Percentiles rank a stretch among this genome's conserved stretches.
These are phyloP conservation scores for Drosophila auraria DNA, from an alignment of 1,140 invertebrate species.

Conservation along the genomic window DNA sequence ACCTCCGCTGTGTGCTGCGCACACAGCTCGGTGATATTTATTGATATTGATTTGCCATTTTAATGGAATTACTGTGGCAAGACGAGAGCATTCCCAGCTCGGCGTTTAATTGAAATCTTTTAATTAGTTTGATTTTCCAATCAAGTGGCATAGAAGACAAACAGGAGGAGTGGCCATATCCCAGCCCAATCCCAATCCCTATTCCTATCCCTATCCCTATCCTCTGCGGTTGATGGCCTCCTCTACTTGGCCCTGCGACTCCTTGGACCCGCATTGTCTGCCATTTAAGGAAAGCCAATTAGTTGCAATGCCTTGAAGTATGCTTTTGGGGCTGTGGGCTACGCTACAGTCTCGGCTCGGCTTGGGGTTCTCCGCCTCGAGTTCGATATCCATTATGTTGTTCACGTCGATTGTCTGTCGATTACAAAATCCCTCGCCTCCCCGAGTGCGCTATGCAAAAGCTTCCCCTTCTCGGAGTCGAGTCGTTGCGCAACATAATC, in stretches of 20 bases:
- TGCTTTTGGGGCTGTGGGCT: constrained; percentile 49
- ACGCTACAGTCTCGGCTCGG: constrained; percentile 33
- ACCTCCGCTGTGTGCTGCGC: constrained; percentile 40
- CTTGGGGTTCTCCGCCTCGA: not conserved
- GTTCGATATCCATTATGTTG: constrained; percentile 76
- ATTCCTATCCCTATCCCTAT: not conserved
- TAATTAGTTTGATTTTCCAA: constrained; percentile 85
- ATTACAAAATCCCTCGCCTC: constrained; percentile 60
- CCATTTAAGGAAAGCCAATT: constrained; percentile 77
- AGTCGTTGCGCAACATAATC: constrained; percentile 77
- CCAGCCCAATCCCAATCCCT: not conserved
- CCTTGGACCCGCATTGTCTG: constrained; percentile 35
- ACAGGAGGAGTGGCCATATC: constrained; percentile 26
- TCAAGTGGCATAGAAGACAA: constrained; percentile 71
- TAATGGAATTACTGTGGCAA: constrained; percentile 70
- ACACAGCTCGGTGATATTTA: constrained; percentile 57
- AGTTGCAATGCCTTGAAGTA: constrained; percentile 77
- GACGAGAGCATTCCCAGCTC: constrained; percentile 51
- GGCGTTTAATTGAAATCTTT: constrained; percentile 84
- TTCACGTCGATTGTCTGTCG: constrained; percentile 79
- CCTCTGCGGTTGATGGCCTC: constrained; percentile 19
- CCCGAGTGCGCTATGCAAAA: constrained; percentile 42
- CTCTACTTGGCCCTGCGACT: constrained; percentile 1
- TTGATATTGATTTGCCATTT: constrained; percentile 82
- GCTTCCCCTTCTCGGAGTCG: constrained; percentile 12